Evolutionary conservation across 2,113 vertebrate species (phyloP).

Genomic region (Sporophila hypoxantha): DNA sequence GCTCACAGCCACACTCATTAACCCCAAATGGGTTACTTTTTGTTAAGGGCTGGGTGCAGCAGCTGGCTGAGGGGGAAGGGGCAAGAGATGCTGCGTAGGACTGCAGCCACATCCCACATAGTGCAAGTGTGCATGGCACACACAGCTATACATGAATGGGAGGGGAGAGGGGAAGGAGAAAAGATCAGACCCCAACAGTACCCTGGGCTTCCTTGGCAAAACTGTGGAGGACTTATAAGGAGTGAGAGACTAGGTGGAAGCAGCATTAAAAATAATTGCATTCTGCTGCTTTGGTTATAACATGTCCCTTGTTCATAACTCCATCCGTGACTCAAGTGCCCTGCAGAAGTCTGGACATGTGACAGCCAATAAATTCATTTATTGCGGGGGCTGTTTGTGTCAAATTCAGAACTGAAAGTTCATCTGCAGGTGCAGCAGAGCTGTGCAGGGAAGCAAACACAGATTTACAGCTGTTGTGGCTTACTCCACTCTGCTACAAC

Average conservation of each 20-base stretch:
- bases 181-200: background rate
- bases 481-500: conserved; percentile 13
- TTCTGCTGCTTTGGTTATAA: conserved; percentile 8
- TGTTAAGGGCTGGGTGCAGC: background rate
- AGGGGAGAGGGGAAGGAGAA: background rate
- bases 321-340: background rate
- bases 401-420: conserved; percentile 47
- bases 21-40: background rate
- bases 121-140: background rate
- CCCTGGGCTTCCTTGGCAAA: background rate
- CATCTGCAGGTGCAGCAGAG: conserved; percentile 45
- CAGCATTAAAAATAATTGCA: conserved; percentile 1
- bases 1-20: background rate
- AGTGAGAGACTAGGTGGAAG: background rate
- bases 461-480: conserved; percentile 54
- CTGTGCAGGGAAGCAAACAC: conserved; percentile 13
- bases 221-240: background rate
- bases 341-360: conserved; percentile 22
- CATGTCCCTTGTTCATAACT: conserved; percentile 1
- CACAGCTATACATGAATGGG: background rate
- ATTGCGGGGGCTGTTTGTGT: conserved; percentile 18
- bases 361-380: conserved; percentile 47
- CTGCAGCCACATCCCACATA: background rate
- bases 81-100: rapidly evolving
- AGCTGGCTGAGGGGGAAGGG: background rate